Percentiles rank a stretch among this genome's conserved stretches.
Conservation (phyloP, 2,888 invertebrate genomes). For the Abrostola triplasia region DNA sequence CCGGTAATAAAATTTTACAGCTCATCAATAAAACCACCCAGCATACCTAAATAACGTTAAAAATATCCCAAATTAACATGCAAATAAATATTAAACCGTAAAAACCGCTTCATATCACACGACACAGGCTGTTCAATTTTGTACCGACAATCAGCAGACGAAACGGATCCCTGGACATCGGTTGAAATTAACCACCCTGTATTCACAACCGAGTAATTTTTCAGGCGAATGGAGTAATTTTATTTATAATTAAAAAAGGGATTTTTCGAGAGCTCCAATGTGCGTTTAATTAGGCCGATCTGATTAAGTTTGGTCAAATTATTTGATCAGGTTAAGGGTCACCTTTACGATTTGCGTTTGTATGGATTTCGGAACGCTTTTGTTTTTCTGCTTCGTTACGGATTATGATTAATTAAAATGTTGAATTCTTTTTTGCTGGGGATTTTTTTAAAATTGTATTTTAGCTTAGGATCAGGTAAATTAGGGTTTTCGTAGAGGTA, state of each 20-base stretch:
- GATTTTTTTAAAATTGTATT: too few relatives aligned
- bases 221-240: slow-evolving; percentile 47
- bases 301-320: slow-evolving; percentile 35
- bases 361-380: neutral
- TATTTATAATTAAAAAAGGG: slow-evolving; percentile 55
- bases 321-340: slow-evolving; percentile 9
- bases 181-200: slow-evolving; percentile 56
- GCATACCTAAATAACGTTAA: neutral
- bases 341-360: slow-evolving; percentile 1
- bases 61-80: neutral
- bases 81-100: neutral
- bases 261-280: slow-evolving; percentile 27
- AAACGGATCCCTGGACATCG: slow-evolving; percentile 52
- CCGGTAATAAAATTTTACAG: neutral
- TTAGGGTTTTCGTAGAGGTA: too few relatives aligned
- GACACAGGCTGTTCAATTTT: slow-evolving; percentile 36
- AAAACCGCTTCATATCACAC: slow-evolving; percentile 4
- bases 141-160: slow-evolving; percentile 52
- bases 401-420: neutral
- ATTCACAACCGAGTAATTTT: slow-evolving; percentile 54
- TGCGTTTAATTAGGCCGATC: slow-evolving; percentile 38
- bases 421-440: too few relatives aligned
- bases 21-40: neutral
- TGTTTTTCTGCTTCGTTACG: neutral
- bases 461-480: too few relatives aligned